Evolutionary conservation across 1,140 invertebrate genomes (phyloP).

Genomic region (Nautilus pompilius): DNA sequence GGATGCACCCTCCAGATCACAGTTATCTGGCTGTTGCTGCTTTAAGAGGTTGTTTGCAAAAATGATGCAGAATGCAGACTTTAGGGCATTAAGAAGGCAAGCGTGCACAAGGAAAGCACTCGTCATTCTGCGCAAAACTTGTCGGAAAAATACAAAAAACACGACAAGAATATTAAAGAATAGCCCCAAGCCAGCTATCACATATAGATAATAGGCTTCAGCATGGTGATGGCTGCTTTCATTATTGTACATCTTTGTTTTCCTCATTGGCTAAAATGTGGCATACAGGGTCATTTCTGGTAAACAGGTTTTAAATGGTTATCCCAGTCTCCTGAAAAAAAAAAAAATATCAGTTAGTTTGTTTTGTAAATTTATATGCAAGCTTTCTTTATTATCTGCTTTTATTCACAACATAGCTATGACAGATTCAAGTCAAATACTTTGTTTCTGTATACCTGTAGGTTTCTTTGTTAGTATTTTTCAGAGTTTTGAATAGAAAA

Average conservation of each 20-base stretch:
- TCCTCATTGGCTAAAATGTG: background rate
- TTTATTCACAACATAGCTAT: too few species aligned
- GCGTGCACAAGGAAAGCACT: slow-evolving; percentile 51
- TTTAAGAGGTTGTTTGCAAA: slow-evolving; percentile 49
- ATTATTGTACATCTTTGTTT: background rate
- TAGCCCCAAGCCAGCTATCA: slow-evolving; percentile 42
- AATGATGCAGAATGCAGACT: slow-evolving; percentile 51
- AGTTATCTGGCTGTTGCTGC: slow-evolving; percentile 38
- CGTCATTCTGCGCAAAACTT: slow-evolving; percentile 39
- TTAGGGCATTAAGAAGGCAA: slow-evolving; percentile 47
- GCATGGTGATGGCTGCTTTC: background rate
- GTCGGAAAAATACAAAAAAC: slow-evolving; percentile 33
- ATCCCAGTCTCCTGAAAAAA: too few species aligned
- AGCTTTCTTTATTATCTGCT: too few species aligned
- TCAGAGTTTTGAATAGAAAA: too few species aligned
- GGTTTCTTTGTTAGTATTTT: too few species aligned
- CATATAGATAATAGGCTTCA: slow-evolving; percentile 52
- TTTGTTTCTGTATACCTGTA: too few species aligned
- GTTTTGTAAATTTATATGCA: too few species aligned
- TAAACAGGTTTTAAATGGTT: too few species aligned
- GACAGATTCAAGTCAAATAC: too few species aligned
- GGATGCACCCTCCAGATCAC: slow-evolving; percentile 43
- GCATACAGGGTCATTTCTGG: too few species aligned
- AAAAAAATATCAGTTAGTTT: too few species aligned
- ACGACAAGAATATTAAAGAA: slow-evolving; percentile 48